Evolutionary conservation across 1,140 invertebrate genomes (phyloP).

Genomic region (Lanistes nyassanus): DNA sequence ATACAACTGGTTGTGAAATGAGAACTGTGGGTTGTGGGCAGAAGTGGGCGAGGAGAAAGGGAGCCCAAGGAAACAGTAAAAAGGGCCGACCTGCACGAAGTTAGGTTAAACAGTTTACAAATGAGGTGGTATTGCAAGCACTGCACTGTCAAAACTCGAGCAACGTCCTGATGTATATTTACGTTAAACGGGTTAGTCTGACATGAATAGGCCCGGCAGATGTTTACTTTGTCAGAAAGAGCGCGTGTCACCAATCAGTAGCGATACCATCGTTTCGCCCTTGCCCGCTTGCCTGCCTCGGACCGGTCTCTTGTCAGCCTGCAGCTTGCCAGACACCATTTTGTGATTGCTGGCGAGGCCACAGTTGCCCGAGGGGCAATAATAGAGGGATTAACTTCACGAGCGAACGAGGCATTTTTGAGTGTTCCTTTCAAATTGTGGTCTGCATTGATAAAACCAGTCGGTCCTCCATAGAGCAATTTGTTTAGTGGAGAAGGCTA

Average conservation of each 20-base stretch:
- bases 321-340: no score
- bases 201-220: background rate
- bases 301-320: no score
- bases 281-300: background rate
- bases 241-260: background rate
- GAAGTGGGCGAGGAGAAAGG: background rate
- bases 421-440: conserved; percentile 1
- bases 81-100: background rate
- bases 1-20: no score
- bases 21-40: background rate
- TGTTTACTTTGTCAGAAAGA: conserved; percentile 1
- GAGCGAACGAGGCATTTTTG: no score
- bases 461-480: background rate
- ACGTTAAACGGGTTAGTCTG: background rate
- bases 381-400: no score
- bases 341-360: no score
- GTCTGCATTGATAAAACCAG: background rate
- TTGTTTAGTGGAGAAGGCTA: background rate
- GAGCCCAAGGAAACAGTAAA: background rate
- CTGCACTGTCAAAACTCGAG: background rate
- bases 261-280: conserved; percentile 10
- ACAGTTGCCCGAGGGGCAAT: no score
- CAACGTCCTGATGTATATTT: conserved; percentile 12
- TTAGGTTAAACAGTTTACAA: conserved; percentile 6
- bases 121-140: background rate